Evolutionary conservation across 2,888 invertebrate species (phyloP), one percentile per base, ranked within the genome.

Genomic region (Euclidia mi): DNA sequence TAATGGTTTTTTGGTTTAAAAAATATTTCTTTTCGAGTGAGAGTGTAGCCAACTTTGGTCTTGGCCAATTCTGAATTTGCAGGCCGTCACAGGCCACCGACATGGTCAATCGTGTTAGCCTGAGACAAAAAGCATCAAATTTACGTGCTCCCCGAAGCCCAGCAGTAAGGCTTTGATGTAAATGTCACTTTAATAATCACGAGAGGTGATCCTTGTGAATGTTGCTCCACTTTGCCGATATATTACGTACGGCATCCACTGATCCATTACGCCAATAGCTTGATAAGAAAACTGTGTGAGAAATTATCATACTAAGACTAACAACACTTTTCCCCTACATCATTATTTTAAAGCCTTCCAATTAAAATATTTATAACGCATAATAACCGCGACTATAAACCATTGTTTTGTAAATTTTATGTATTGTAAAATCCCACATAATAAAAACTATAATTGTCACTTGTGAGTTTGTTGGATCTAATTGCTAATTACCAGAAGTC

Each of bases 331-430:
- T 44, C 28, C 46, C 11, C n/a, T 15, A 9, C 28, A 12, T 51
- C 25, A 32, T 40, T 32, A 18, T 35, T 14, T 34, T 47, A 17
- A 32, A 46, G 7, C 12, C 28, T 37, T 14, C 41, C 15, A 32
- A 55, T 43, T 38, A 38, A 40, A 43, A 56, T 38, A 56, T 34
- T 47, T 28, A 37, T 38, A 44, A 48, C 50, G 40, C 59, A 62
- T 65, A 65, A 17, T 44, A 40, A 65, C 53, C n/a, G 62, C 65
- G 50, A 52, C 41, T 53, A 59, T 61, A 62, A 68, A 47, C 68
- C 49, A 71, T 71, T 71, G 65, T 55, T 37, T 42, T 37, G 11
- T 47, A 28, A 41, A 48, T 49, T 55, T 49, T 32, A 48, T 48
- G 18, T 28, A 17, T 55, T 38, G 37, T 46, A 41, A 51, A 53